Evolutionary conservation across 2,888 invertebrate genomes (phyloP).

Genomic region (Gandaritis pyraliata): DNA sequence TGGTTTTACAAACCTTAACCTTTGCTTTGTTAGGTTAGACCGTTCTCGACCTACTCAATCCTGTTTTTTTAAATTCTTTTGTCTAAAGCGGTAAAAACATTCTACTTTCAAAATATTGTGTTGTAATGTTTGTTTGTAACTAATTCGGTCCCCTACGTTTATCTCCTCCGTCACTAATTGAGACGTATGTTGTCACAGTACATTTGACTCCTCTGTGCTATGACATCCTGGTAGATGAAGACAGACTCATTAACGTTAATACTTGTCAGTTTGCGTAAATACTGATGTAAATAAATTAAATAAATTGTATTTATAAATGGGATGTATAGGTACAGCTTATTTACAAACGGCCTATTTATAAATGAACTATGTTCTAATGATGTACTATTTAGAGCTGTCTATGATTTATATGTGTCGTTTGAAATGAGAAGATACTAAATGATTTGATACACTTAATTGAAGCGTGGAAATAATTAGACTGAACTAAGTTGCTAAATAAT

Average conservation of each 20-base stretch:
- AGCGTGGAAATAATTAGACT: conserved; percentile 32
- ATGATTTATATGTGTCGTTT: conserved; percentile 22
- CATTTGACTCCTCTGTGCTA: conserved; percentile 58
- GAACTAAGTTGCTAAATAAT: conserved; percentile 1
- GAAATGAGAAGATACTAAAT: conserved; percentile 24
- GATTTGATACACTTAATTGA: conserved; percentile 23
- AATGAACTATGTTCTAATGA: conserved; percentile 19
- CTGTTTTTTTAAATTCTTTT: no score
- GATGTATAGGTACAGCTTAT: conserved; percentile 22
- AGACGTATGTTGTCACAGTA: conserved; percentile 67
- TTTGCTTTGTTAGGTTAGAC: no score
- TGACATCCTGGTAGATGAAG: conserved; percentile 45
- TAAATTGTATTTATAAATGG: conserved; percentile 20
- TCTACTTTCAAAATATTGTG: not conserved
- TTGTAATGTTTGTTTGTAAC: conserved; percentile 23
- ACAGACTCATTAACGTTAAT: conserved; percentile 44
- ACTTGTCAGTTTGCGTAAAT: conserved; percentile 38
- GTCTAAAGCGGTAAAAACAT: not conserved
- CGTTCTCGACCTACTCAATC: no score
- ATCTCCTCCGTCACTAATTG: conserved; percentile 72
- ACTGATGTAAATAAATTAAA: conserved; percentile 24
- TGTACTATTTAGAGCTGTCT: conserved; percentile 8
- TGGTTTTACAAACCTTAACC: no score
- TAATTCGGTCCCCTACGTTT: conserved; percentile 59
- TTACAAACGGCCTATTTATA: conserved; percentile 20